Percentiles rank a stretch among this genome's conserved stretches.
Conservation (phyloP, 1,140 invertebrate genomes). For the Bombus difficillimus region DNA sequence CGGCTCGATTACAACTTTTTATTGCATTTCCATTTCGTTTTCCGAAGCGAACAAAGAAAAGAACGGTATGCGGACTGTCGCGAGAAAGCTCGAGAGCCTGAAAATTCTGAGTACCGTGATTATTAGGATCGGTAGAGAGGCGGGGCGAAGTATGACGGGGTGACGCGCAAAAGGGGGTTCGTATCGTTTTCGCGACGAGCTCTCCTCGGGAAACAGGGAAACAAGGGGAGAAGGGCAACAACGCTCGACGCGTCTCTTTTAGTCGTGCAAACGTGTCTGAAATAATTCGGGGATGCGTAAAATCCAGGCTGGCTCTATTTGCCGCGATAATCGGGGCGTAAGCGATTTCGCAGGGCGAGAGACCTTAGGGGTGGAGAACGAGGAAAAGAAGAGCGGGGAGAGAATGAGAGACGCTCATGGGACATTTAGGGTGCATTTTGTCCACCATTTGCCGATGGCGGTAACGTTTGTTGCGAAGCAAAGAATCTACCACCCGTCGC, state of each 20-base stretch:
- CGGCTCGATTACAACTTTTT: constrained; percentile 80
- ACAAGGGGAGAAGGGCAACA: not conserved
- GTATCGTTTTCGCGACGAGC: constrained; percentile 36
- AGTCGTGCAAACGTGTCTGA: constrained; percentile 48
- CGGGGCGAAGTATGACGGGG: no score
- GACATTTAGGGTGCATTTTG: constrained; percentile 51
- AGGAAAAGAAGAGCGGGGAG: not conserved
- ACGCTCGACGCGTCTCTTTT: constrained; percentile 33
- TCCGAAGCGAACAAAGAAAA: constrained; percentile 50
- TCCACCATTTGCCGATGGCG: constrained; percentile 32
- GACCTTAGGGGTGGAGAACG: not conserved
- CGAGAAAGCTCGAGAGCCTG: constrained; percentile 41
- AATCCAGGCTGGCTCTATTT: constrained; percentile 76
- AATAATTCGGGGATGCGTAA: constrained; percentile 81
- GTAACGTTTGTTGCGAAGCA: constrained; percentile 53
- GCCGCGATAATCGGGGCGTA: constrained; percentile 78
- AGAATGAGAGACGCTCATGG: constrained; percentile 34
- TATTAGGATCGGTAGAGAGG: constrained; percentile 62
- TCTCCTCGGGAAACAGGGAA: not conserved
- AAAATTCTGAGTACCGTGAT: constrained; percentile 77
- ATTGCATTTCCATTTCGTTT: constrained; percentile 81
- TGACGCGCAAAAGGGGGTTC: constrained; percentile 9
- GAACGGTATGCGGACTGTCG: constrained; percentile 32
- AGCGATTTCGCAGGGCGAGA: constrained; percentile 69
- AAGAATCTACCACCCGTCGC: constrained; percentile 70